Evolutionary conservation across 2,113 vertebrate genomes (phyloP).

Genomic region (Psettodes erumei): DNA sequence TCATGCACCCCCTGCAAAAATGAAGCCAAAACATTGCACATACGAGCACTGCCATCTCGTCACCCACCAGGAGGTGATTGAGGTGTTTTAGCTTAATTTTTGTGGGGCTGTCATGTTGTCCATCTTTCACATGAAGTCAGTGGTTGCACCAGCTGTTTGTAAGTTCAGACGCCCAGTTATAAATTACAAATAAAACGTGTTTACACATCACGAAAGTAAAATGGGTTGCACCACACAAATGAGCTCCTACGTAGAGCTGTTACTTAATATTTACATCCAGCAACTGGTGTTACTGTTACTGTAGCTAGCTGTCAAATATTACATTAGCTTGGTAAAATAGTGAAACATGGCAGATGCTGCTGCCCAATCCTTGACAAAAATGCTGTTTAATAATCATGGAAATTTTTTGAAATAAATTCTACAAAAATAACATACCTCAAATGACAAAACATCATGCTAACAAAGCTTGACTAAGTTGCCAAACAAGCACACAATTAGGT

Average conservation of each 20-base stretch:
- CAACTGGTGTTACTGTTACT: not conserved
- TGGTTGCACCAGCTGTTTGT: slow-evolving; percentile 18
- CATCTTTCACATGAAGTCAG: too few relatives aligned
- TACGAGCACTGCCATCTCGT: too few relatives aligned
- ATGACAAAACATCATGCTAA: not conserved
- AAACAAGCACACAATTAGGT: not conserved
- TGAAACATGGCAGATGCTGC: not conserved
- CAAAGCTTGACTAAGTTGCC: not conserved
- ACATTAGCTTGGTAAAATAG: not conserved
- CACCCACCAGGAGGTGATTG: too few relatives aligned
- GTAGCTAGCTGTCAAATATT: not conserved
- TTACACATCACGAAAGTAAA: not conserved
- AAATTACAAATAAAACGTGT: too few relatives aligned
- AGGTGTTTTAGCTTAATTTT: too few relatives aligned
- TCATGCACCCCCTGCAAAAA: too few relatives aligned
- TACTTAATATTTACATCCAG: slow-evolving; percentile 6
- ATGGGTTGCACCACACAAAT: slow-evolving; percentile 42
- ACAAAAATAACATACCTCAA: not conserved
- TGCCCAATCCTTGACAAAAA: not conserved
- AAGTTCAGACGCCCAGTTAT: not conserved
- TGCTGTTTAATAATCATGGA: not conserved
- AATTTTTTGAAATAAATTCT: not conserved
- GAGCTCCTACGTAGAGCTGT: not conserved
- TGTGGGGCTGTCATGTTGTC: too few relatives aligned
- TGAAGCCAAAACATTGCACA: too few relatives aligned